Percentiles rank a stretch among this genome's conserved stretches.
phyloP scores from a whole-genome alignment of 2,888 invertebrate species.

The Caenorhabditis japonica region DNA sequence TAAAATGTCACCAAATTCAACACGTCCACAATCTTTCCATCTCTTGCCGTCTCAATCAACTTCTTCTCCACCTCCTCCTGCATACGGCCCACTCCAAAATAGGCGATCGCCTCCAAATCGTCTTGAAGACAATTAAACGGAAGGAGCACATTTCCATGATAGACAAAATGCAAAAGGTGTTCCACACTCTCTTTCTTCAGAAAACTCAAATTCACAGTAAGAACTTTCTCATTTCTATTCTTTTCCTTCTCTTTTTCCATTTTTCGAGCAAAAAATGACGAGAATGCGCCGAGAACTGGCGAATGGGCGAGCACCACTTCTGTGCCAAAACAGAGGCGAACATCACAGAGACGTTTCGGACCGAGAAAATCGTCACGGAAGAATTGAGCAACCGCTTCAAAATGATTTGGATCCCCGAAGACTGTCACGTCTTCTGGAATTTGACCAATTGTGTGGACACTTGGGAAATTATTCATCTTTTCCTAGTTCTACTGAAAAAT shows the following conservation, averaged over 20 bases:
- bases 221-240: background rate
- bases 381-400: conserved; percentile 18
- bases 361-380: conserved; percentile 19
- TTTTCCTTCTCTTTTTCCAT: background rate
- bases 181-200: conserved; percentile 13
- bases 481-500: no score
- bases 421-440: background rate
- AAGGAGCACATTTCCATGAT: conserved; percentile 9
- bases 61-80: conserved; percentile 39
- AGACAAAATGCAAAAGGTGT: conserved; percentile 18
- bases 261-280: conserved; percentile 9
- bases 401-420: conserved; percentile 5
- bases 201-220: conserved; percentile 19
- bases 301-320: conserved; percentile 8
- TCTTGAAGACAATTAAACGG: conserved; percentile 7
- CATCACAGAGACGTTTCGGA: conserved; percentile 10
- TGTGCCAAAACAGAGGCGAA: conserved; percentile 8
- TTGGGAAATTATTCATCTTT: no score
- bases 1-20: conserved; percentile 28
- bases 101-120: conserved; percentile 24
- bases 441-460: no score
- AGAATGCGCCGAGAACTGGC: conserved; percentile 12
- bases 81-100: conserved; percentile 18
- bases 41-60: conserved; percentile 12
- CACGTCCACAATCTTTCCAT: conserved; percentile 17